Evolutionary conservation across 2,113 vertebrate species (phyloP), one percentile per base, ranked within the genome.

Genomic region (Tympanuchus pallidicinctus): DNA sequence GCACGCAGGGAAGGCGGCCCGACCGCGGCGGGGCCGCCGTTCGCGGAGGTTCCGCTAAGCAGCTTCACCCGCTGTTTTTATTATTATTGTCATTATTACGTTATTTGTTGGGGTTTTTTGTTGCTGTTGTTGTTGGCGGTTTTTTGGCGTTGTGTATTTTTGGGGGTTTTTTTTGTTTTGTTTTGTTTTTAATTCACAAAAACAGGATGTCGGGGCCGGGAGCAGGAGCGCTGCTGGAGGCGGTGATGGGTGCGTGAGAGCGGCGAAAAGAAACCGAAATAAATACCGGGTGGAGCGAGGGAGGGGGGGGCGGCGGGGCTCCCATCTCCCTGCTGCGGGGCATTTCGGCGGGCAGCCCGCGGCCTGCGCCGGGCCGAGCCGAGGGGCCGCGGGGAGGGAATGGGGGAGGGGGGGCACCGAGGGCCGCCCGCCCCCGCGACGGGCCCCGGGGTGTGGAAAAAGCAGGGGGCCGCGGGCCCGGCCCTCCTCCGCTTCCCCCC

Each of bases 121-220:
- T 38, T 38, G 38, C 38, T 48, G 20, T 21, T 48, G 50, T 27
- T 15, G 50, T 25, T 27, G 50, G 50, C 7, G 50, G 25, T 52
- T 52, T 52, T 52, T 27, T 8, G 25, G 50, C 15, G 25, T 15
- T 52, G 13, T 52, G 13, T 10, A 38, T 38, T 38, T 38, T 38
- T 10, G 9, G 38, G 8, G 4, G 8, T 38, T 27, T 52, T 52
- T 27, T 52, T 52, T 13, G 12, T 52, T 14, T 52, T 52, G 8
- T 24, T 24, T 11, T 50, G 11, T 24, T 24, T 56, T 10, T 75
- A 90, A 69, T 74, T 61, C 79, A 86, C 86, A 86, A 93, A 93
- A 96, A 95, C 94, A 96, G 95, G 96, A 96, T 95, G 96, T 94
- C 70, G 82, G 83, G 85, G 85, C 85, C 56, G 52, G 82, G 80